phyloP scores from a whole-genome alignment of 2,797 vertebrate species.

The Toxotes lorentzi region DNA sequence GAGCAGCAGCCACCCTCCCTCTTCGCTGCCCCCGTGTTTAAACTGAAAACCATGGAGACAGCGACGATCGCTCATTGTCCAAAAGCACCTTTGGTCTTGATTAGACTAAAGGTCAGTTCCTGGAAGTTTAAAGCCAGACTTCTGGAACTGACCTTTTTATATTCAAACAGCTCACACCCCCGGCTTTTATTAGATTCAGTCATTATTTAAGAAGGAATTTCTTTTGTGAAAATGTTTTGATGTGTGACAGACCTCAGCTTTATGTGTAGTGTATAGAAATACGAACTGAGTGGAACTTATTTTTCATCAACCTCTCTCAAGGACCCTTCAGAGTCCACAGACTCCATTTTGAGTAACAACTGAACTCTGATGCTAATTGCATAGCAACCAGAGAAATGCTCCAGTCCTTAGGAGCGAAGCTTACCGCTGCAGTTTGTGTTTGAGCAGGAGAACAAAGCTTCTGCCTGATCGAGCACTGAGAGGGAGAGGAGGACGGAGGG shows the following conservation, averaged over 20 bases:
- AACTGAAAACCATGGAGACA: not conserved
- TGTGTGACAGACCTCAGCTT: not conserved
- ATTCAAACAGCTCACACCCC: not conserved
- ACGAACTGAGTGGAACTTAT: too few species aligned
- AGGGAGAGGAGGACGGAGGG: not conserved
- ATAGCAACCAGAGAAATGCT: constrained; percentile 8
- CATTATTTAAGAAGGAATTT: not conserved
- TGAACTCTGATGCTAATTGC: constrained; percentile 2
- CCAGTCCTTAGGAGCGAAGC: not conserved
- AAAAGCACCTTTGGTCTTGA: not conserved
- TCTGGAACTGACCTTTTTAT: not conserved
- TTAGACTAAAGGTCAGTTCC: not conserved
- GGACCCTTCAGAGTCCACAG: not conserved
- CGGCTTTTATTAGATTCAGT: not conserved
- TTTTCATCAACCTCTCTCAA: not conserved
- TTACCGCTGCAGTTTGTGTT: constrained; percentile 1
- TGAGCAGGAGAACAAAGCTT: constrained; percentile 15
- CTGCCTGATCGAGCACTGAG: not conserved
- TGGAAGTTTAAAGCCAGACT: not conserved
- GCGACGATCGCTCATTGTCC: not conserved
- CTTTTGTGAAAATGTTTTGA: too few species aligned
- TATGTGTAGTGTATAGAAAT: too few species aligned
- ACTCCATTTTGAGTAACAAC: constrained; percentile 1
- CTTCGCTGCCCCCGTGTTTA: not conserved
- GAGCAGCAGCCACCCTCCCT: not conserved